phyloP scores from a whole-genome alignment of 2,797 vertebrate genomes.

The Sternarchorhynchus goeldii region DNA sequence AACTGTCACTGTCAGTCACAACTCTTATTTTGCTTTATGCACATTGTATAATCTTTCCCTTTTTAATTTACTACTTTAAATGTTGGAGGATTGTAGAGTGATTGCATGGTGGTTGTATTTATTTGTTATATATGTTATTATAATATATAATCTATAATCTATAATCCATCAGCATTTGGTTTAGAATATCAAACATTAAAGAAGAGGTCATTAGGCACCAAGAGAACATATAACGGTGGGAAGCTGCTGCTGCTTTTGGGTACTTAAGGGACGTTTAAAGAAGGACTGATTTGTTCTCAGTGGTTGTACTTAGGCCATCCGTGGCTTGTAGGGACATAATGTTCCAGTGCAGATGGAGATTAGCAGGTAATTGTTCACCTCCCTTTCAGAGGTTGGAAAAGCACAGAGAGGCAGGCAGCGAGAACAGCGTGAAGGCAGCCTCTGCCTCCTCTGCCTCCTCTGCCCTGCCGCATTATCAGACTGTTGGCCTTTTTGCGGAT shows the following conservation, averaged over 20 bases:
- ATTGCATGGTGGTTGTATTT: background rate
- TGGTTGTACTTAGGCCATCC: conserved; percentile 8
- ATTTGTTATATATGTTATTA: background rate
- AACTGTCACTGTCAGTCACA: background rate
- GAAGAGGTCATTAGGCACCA: background rate
- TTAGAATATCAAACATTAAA: background rate
- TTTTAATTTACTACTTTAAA: background rate
- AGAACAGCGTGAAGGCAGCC: background rate
- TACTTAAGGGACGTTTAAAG: conserved; percentile 17
- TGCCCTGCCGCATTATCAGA: conserved; percentile 17
- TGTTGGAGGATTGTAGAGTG: background rate
- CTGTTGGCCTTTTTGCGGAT: conserved; percentile 22
- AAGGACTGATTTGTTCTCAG: conserved; percentile 26
- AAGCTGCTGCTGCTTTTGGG: conserved; percentile 2
- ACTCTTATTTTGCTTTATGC: background rate
- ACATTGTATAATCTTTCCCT: background rate
- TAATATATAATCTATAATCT: too few relatives aligned
- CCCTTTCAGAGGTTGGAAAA: conserved; percentile 22
- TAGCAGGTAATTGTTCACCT: conserved; percentile 37
- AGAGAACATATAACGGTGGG: conserved; percentile 6
- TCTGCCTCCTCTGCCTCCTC: conserved; percentile 6
- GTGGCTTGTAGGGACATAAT: conserved; percentile 35
- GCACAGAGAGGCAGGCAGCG: background rate
- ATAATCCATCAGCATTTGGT: background rate
- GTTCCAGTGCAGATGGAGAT: conserved; percentile 35